Percentiles rank a stretch among this genome's conserved stretches.
Conservation (phyloP, 2,888 invertebrate genomes). For the Chrysodeixis includens region DNA sequence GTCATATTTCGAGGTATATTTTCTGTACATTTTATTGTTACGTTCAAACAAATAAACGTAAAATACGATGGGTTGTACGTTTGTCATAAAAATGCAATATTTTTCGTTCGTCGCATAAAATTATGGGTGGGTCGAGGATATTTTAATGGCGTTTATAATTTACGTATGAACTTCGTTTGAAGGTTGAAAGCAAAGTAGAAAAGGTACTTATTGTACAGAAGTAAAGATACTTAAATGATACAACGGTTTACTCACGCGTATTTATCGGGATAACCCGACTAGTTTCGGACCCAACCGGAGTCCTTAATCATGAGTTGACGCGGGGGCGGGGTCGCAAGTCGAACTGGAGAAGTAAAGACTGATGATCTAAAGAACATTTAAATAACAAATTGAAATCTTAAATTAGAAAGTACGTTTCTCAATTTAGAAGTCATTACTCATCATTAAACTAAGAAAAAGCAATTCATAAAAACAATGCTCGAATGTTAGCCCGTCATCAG, state of each 20-base stretch:
- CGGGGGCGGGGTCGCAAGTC: too few species aligned
- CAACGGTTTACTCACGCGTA: too few species aligned
- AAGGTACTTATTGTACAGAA: too few species aligned
- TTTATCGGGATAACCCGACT: too few species aligned
- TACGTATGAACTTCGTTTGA: slow-evolving; percentile 2
- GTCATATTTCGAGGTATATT: slow-evolving; percentile 33
- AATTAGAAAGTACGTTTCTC: neutral
- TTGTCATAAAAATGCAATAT: slow-evolving; percentile 45
- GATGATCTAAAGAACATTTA: too few species aligned
- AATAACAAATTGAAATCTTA: neutral
- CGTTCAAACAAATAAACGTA: slow-evolving; percentile 42
- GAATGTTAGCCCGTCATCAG: slow-evolving; percentile 78
- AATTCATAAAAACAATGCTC: slow-evolving; percentile 66
- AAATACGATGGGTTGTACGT: slow-evolving; percentile 29
- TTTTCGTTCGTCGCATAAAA: slow-evolving; percentile 42
- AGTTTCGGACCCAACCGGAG: too few species aligned
- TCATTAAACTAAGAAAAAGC: slow-evolving; percentile 10
- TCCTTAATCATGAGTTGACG: too few species aligned
- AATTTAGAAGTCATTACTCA: neutral
- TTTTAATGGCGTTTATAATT: slow-evolving; percentile 23
- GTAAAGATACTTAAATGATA: too few species aligned
- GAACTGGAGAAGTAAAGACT: too few species aligned
- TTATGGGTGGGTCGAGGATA: slow-evolving; percentile 29
- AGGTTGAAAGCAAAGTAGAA: neutral
- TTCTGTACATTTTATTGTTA: slow-evolving; percentile 49